Base-by-base conservation (phyloP, 2,888 invertebrate species). In the Axea sp. region DNA sequence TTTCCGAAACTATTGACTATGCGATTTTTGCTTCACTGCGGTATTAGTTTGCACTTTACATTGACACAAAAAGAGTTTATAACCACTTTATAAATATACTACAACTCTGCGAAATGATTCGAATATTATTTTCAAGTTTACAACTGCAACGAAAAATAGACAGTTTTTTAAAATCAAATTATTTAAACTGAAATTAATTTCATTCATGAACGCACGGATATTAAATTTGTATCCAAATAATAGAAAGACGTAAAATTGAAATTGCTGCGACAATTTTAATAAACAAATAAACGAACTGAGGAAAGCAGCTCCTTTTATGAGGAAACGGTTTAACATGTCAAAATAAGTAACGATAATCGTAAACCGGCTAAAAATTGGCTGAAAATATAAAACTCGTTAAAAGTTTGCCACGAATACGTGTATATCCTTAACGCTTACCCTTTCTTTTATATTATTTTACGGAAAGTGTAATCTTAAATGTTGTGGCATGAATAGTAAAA, bases 51-150 rank as follows among this genome's bases (percentile, higher is more conserved):
- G n/a, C n/a, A n/a, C n/a, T n/a, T n/a, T n/a, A n/a, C n/a, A n/a
- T n/a, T 30, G 26, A 43, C 26, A 11, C 53, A 53, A 64, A 64
- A 64, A 64, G 43, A 35, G 41, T 64, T 51, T 64, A 51, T 35
- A 35, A 51, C 51, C 43, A 35, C 51, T 64, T 64, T 51, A 53
- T 64, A 64, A 64, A 64, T 43, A 43, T 51, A 53, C 57, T 67
- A 67, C 45, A 57, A 57, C 47, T 67, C 55, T 8, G 30, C 43
- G 11, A 8, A 62, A 49, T 62, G 41, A 41, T 9, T 33, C 31
- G 24, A 37, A 41, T 55, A 55, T 55, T 47, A 65, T 65, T 55
- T 19, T 12, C 8, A 45, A 55, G 45, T 55, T 65, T 55, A 55
- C 64, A 43, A 19, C 43, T 35, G 35, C 19, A 9, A 15, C 24